These are phyloP conservation scores for Felis chaus DNA, from an alignment of 2,113 vertebrate genomes.

Conservation along the genomic window DNA sequence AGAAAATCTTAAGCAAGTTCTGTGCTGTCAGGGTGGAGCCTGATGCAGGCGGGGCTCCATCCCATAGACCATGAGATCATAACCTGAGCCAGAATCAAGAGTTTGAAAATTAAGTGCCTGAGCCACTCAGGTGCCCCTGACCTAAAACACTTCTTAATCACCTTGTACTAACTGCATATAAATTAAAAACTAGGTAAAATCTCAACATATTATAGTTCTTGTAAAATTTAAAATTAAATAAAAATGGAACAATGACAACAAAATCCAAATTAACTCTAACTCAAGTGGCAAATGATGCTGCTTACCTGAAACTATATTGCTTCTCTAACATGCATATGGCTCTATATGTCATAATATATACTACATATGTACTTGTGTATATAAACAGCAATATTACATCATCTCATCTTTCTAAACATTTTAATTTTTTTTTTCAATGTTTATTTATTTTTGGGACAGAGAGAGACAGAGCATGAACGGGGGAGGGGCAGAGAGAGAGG, in stretches of 20 bases:
- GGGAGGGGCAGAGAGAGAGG: no score
- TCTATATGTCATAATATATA: not conserved
- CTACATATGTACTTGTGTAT: not conserved
- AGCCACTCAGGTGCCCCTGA: not conserved
- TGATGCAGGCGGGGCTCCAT: no score
- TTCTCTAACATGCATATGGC: not conserved
- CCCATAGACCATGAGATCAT: no score
- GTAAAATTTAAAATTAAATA: not conserved
- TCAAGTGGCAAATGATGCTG: not conserved
- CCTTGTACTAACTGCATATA: not conserved
- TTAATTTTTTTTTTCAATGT: no score
- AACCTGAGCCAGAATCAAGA: no score
- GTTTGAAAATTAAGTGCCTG: no score
- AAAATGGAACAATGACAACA: not conserved
- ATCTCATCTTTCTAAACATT: not conserved
- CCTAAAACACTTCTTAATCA: slow-evolving; percentile 11
- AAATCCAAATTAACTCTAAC: not conserved
- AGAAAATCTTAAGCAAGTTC: no score
- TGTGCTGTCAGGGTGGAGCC: no score
- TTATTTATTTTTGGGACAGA: no score
- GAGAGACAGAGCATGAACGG: no score
- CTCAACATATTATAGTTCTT: not conserved
- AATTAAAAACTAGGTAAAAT: not conserved
- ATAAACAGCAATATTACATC: not conserved
- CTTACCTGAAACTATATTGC: not conserved